These are phyloP conservation scores for Apotomis turbidana DNA, from an alignment of 2,888 invertebrate genomes.

Conservation along the genomic window DNA sequence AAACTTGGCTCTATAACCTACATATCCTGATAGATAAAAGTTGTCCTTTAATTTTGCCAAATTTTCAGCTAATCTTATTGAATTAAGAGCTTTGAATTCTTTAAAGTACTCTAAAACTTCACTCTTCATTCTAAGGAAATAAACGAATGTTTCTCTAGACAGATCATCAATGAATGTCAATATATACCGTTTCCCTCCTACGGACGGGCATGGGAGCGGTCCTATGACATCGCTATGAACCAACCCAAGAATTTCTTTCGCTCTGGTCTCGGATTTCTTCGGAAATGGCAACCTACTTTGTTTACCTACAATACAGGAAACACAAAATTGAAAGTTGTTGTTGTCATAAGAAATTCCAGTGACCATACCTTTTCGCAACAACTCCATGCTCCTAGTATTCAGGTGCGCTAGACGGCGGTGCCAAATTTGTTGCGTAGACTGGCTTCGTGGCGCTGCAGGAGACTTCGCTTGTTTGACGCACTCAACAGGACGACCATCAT, in stretches of 20 bases:
- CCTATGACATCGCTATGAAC: background rate
- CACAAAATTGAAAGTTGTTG: background rate
- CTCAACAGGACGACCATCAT: background rate
- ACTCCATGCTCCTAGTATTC: background rate
- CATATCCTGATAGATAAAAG: too few species aligned
- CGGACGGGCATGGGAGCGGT: background rate
- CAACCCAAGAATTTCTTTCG: background rate
- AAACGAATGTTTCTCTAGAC: background rate
- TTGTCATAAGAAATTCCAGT: constrained; percentile 10
- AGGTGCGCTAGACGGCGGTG: constrained; percentile 2
- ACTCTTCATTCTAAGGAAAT: background rate
- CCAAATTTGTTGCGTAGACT: background rate
- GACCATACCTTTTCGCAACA: constrained; percentile 4
- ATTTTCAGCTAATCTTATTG: too few species aligned
- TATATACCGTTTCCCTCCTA: constrained; percentile 2
- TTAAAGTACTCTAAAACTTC: background rate
- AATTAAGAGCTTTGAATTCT: background rate
- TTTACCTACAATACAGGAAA: constrained; percentile 7
- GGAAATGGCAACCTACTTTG: background rate
- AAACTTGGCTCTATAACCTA: too few species aligned
- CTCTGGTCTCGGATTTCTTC: background rate
- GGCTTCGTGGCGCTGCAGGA: background rate
- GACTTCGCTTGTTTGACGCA: too few species aligned
- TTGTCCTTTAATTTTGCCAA: too few species aligned
- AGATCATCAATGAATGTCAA: background rate